These are phyloP conservation scores for Apis dorsata DNA, from an alignment of 1,140 invertebrate species.

Conservation along the genomic window DNA sequence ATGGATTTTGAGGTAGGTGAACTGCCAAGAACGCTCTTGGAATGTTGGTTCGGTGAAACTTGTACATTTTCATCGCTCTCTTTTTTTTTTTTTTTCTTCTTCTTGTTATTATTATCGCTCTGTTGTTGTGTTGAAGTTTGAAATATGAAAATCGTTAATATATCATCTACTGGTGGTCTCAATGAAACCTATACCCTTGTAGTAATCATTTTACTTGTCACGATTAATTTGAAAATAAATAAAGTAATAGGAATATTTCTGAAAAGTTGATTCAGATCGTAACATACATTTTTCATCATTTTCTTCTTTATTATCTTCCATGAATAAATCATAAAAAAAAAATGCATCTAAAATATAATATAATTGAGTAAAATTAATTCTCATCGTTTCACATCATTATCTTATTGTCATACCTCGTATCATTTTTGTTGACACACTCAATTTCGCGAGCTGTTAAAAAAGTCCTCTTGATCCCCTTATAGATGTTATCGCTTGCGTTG, in stretches of 20 bases:
- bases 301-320: background rate
- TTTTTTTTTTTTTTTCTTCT: background rate
- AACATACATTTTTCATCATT: background rate
- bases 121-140: background rate
- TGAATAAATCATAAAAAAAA: background rate
- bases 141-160: background rate
- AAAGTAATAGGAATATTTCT: background rate
- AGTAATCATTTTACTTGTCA: background rate
- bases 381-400: background rate
- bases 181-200: background rate
- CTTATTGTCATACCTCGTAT: background rate
- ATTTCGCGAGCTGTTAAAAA: background rate
- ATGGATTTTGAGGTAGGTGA: conserved; percentile 50
- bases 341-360: background rate
- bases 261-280: background rate
- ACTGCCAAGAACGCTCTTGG: conserved; percentile 43
- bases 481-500: background rate
- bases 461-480: background rate
- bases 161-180: background rate
- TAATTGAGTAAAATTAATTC: background rate
- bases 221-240: background rate
- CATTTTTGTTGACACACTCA: background rate
- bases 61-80: background rate
- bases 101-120: background rate
- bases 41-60: conserved; percentile 29